Evolutionary conservation across 2,888 invertebrate species (phyloP).

Genomic region (Emmelina monodactyla): DNA sequence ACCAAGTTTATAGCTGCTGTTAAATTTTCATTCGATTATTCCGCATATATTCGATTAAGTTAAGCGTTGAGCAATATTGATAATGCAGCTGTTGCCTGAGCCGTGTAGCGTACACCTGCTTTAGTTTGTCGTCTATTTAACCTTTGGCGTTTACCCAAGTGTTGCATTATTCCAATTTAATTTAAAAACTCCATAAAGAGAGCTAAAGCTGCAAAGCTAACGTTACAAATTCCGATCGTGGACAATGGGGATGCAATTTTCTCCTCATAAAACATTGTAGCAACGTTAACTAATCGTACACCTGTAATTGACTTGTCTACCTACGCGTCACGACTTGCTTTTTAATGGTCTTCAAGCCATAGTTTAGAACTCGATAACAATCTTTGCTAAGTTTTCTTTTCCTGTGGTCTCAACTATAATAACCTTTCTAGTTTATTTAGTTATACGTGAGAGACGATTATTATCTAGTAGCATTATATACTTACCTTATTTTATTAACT

Average conservation of each 20-base stretch:
- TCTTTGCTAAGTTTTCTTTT: too few relatives aligned
- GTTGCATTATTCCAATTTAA: conserved; percentile 17
- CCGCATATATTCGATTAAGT: too few relatives aligned
- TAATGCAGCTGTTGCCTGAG: conserved; percentile 25
- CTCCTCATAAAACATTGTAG: background rate
- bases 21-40: too few relatives aligned
- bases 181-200: conserved; percentile 14
- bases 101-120: conserved; percentile 35
- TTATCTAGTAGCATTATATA: too few relatives aligned
- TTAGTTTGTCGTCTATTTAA: conserved; percentile 28
- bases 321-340: conserved; percentile 22
- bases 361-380: too few relatives aligned
- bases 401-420: too few relatives aligned
- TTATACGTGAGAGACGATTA: too few relatives aligned
- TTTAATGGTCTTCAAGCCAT: too few relatives aligned
- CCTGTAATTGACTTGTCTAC: conserved; percentile 21
- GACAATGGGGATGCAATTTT: conserved; percentile 4
- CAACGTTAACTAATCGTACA: background rate
- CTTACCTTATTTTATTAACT: too few relatives aligned
- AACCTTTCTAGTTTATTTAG: too few relatives aligned
- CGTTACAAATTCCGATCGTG: background rate
- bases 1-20: too few relatives aligned
- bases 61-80: too few relatives aligned
- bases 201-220: background rate
- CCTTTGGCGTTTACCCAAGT: conserved; percentile 46